Conservation (phyloP, 92 coral and sea anemone genomes). For the Epizoanthus scotinus region DNA sequence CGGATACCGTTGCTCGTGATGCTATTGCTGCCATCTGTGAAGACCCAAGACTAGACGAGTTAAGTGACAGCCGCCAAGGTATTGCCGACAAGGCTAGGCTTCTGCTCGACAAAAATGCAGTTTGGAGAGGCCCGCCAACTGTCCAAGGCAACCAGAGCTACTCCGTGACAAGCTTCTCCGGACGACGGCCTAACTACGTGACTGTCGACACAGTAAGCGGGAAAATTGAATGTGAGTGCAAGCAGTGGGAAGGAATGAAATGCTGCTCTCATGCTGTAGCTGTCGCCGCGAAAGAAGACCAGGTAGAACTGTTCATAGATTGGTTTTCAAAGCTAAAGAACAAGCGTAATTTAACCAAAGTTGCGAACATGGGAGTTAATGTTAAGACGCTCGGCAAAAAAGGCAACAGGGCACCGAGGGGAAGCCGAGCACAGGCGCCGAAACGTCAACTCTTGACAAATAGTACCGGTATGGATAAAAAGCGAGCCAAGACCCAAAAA, state of each 20-base stretch:
- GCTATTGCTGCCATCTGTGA: slow-evolving; percentile 2
- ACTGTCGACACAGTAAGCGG: background rate
- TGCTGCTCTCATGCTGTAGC: slow-evolving; percentile 39
- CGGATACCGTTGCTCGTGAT: background rate
- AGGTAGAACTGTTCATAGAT: background rate
- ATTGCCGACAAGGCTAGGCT: slow-evolving; percentile 3
- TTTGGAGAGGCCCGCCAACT: slow-evolving; percentile 51
- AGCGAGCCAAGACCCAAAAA: too few relatives aligned
- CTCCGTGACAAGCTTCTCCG: slow-evolving; percentile 44
- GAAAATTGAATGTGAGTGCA: slow-evolving; percentile 44
- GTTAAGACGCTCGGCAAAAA: too few relatives aligned
- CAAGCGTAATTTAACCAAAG: too few relatives aligned
- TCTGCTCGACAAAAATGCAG: slow-evolving; percentile 11
- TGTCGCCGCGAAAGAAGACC: slow-evolving; percentile 15
- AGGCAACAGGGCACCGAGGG: too few relatives aligned
- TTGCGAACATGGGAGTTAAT: too few relatives aligned
- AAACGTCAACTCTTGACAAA: too few relatives aligned
- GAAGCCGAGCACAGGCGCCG: too few relatives aligned
- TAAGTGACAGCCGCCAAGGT: background rate
- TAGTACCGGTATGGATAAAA: too few relatives aligned
- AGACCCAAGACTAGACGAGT: slow-evolving; percentile 2
- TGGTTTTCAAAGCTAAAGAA: too few relatives aligned
- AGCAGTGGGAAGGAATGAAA: slow-evolving; percentile 17
- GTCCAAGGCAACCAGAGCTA: background rate
- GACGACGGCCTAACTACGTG: slow-evolving; percentile 30